phyloP scores from a whole-genome alignment of 2,888 invertebrate genomes.

The Lordiphosa andalusiaca region DNA sequence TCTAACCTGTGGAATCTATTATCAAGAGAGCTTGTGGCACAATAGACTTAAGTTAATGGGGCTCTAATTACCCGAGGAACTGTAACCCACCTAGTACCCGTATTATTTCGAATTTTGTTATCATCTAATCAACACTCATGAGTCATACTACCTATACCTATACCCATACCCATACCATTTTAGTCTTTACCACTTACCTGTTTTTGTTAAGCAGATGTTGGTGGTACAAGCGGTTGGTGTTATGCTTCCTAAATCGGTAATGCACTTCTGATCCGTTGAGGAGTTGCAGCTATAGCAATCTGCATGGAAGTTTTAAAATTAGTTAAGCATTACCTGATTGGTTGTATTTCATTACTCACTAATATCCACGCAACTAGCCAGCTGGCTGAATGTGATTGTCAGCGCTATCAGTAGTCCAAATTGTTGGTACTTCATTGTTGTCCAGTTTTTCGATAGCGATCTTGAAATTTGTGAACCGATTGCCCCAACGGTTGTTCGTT shows the following conservation, averaged over 20 bases:
- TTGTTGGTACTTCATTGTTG: too few species aligned
- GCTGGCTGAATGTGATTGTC: not conserved
- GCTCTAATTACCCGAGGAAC: too few species aligned
- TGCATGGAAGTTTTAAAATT: not conserved
- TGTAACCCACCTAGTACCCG: too few species aligned
- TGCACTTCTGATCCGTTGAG: not conserved
- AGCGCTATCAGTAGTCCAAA: too few species aligned
- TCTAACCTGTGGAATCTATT: too few species aligned
- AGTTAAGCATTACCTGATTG: too few species aligned
- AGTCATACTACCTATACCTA: conserved; percentile 13
- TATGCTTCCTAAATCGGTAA: conserved; percentile 3
- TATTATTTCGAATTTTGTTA: too few species aligned
- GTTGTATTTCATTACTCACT: not conserved
- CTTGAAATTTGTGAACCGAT: conserved; percentile 9
- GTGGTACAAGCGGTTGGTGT: not conserved
- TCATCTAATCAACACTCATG: conserved; percentile 1
- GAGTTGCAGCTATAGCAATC: conserved; percentile 15
- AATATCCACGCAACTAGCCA: not conserved
- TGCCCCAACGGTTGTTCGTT: conserved; percentile 17
- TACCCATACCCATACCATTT: not conserved
- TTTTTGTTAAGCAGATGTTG: conserved; percentile 16
- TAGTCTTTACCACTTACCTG: conserved; percentile 26
- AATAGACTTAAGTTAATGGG: too few species aligned
- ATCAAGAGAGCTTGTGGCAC: too few species aligned
- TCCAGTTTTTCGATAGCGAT: not conserved